A percentile compares a stretch with the other conserved stretches of the same genome.
phyloP scores from a whole-genome alignment of 2,797 vertebrate species.

The Bradypus variegatus region DNA sequence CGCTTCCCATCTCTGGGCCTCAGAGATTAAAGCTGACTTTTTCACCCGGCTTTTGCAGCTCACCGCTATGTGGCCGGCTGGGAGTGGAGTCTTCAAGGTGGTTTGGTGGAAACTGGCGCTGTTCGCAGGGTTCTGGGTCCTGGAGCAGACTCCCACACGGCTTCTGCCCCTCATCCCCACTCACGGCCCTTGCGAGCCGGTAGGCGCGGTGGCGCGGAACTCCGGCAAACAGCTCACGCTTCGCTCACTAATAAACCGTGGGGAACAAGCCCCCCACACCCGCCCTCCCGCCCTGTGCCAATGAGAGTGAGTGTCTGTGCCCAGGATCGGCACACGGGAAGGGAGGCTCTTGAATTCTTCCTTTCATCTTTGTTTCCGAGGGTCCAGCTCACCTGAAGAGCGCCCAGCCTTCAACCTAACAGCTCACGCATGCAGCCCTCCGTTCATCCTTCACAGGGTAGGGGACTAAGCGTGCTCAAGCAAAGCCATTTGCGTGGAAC shows the following conservation, averaged over 20 bases:
- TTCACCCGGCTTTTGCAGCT: neutral
- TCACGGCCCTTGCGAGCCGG: no score
- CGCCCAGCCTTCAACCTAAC: rapidly evolving
- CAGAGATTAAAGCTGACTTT: neutral
- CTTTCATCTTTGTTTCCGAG: neutral
- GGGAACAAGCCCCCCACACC: neutral
- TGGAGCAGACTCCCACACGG: rapidly evolving
- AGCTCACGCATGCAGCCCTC: neutral
- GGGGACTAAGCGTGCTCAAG: no score
- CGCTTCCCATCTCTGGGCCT: neutral
- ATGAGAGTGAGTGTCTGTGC: neutral
- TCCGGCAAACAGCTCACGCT: neutral
- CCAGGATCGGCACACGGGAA: neutral
- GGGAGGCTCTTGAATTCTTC: neutral
- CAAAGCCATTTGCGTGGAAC: neutral
- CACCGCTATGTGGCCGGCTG: neutral
- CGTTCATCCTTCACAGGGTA: neutral
- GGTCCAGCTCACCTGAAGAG: neutral
- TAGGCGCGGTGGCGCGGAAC: no score
- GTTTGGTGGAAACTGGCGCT: neutral
- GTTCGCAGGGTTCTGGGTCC: rapidly evolving
- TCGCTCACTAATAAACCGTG: neutral
- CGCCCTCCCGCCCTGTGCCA: neutral
- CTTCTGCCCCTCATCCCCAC: neutral
- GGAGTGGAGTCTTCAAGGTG: neutral